Evolutionary conservation across 2,888 invertebrate species (phyloP).

Genomic region (Stomorhina lunata): DNA sequence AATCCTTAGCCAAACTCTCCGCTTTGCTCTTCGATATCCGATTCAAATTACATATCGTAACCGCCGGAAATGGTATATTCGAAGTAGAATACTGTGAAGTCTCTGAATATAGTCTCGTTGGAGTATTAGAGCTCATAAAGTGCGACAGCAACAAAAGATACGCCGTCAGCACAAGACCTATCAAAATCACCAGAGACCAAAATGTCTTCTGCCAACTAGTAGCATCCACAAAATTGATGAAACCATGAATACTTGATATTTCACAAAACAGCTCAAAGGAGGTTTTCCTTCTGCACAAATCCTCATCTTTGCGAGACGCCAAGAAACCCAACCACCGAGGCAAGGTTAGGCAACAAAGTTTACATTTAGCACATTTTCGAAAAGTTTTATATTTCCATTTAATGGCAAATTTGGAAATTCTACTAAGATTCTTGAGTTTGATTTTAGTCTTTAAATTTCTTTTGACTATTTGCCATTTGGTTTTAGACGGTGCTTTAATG

Average conservation of each 20-base stretch:
- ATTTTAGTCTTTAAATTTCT: background rate
- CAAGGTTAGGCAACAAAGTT: background rate
- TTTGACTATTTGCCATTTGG: conserved; percentile 20
- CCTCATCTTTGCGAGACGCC: conserved; percentile 73
- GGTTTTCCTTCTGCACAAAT: conserved; percentile 72
- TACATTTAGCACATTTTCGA: background rate
- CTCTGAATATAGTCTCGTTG: conserved; percentile 82
- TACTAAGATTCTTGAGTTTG: background rate
- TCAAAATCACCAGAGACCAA: conserved; percentile 82
- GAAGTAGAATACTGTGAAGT: conserved; percentile 80
- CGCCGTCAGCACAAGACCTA: conserved; percentile 81
- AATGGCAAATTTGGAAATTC: background rate
- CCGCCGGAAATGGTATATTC: conserved; percentile 81
- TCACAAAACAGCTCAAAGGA: conserved; percentile 77
- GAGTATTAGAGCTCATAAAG: conserved; percentile 81
- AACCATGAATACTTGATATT: conserved; percentile 76
- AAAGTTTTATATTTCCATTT: background rate
- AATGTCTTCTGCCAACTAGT: conserved; percentile 73
- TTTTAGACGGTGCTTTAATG: conserved; percentile 24
- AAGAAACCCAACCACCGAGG: conserved; percentile 68
- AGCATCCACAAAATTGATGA: conserved; percentile 73
- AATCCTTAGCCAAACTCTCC: conserved; percentile 72
- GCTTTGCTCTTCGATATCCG: conserved; percentile 79
- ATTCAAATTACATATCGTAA: conserved; percentile 82
- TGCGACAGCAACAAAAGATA: conserved; percentile 82